Percentiles rank a stretch among this genome's conserved stretches.
Evolutionary conservation across 1,140 invertebrate genomes (phyloP).

Genomic region (Mycetomoellerius zeteki): DNA sequence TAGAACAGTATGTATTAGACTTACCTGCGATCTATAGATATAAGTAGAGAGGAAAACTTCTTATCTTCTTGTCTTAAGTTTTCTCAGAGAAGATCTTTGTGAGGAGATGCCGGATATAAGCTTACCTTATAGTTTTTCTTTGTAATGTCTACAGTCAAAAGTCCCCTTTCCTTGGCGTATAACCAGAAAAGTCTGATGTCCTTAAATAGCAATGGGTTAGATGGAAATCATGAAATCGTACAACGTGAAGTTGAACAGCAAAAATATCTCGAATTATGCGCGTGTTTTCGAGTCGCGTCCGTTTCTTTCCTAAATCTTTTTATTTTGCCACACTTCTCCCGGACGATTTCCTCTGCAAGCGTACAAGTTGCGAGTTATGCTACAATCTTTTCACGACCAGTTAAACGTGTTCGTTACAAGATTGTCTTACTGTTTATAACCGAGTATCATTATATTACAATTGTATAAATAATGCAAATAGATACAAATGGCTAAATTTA

Average conservation of each 20-base stretch:
- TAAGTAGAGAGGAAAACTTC: background rate
- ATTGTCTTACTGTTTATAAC: background rate
- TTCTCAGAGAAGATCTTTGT: constrained; percentile 16
- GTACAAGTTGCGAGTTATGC: constrained; percentile 23
- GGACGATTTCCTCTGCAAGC: constrained; percentile 26
- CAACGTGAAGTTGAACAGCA: constrained; percentile 19
- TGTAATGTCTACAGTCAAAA: constrained; percentile 32
- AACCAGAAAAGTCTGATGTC: constrained; percentile 41
- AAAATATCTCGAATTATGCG: constrained; percentile 55
- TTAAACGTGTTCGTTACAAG: background rate
- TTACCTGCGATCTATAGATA: constrained; percentile 30
- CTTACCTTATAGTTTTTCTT: constrained; percentile 55
- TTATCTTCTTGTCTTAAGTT: constrained; percentile 45
- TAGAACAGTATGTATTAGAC: constrained; percentile 9
- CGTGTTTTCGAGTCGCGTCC: constrained; percentile 37
- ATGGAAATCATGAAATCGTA: constrained; percentile 50
- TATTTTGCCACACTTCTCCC: constrained; percentile 24
- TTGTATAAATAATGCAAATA: background rate
- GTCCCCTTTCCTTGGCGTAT: background rate
- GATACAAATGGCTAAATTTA: no score
- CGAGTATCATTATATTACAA: background rate
- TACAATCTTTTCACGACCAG: background rate
- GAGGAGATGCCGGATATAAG: constrained; percentile 35
- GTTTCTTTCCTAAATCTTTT: constrained; percentile 34
- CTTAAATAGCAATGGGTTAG: constrained; percentile 43